Percentiles rank a stretch among this genome's conserved stretches.
These are phyloP conservation scores for Didymodactylos carnosus DNA, from an alignment of 2,888 invertebrate species.

Conservation along the genomic window DNA sequence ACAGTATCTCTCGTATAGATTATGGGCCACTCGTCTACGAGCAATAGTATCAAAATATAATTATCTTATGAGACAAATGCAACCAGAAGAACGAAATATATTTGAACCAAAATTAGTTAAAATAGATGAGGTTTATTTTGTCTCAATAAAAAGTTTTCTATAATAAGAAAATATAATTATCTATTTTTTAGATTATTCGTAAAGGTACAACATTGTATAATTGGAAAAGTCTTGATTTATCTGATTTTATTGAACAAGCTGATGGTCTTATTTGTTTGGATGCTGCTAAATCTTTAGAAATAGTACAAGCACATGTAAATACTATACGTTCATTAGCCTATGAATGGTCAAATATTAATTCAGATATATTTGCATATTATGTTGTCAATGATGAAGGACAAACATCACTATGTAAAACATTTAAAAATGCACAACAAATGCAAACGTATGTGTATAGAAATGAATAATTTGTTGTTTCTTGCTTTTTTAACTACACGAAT, in stretches of 20 bases:
- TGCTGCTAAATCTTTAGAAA: conserved; percentile 28
- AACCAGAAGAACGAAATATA: conserved; percentile 29
- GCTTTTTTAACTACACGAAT: background rate
- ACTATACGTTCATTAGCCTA: conserved; percentile 19
- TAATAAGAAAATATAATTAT: background rate
- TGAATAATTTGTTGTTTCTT: background rate
- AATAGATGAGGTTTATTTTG: conserved; percentile 28
- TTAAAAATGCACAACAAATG: background rate
- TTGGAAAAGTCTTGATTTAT: conserved; percentile 32
- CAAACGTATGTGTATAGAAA: background rate
- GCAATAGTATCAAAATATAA: conserved; percentile 33
- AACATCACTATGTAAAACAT: background rate
- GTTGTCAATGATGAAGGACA: background rate
- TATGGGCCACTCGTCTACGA: conserved; percentile 28
- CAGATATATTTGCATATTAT: conserved; percentile 30
- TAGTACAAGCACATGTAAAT: conserved; percentile 30
- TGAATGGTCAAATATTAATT: conserved; percentile 12
- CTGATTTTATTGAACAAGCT: conserved; percentile 32
- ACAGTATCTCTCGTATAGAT: conserved; percentile 14
- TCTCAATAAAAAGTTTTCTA: background rate
- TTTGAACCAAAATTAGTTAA: conserved; percentile 30
- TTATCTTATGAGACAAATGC: conserved; percentile 28
- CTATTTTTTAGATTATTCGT: conserved; percentile 25
- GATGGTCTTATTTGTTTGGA: conserved; percentile 30
- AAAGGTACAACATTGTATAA: conserved; percentile 28